Evolutionary conservation across 1,140 invertebrate genomes (phyloP), one percentile per base, ranked within the genome.

Genomic region (Pygmarrhopalites habei): DNA sequence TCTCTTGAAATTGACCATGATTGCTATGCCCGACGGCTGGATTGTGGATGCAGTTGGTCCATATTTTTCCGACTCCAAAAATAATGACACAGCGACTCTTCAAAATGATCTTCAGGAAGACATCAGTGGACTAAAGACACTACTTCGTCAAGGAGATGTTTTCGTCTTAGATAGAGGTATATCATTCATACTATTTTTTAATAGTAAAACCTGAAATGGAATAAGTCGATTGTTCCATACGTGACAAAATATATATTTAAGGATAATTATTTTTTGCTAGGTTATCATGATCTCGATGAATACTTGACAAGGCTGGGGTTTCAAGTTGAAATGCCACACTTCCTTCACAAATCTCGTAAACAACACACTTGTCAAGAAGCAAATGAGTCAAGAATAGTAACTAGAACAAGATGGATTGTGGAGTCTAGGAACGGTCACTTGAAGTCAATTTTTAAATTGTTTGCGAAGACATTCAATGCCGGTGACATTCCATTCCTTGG

Each of bases 51-150:
- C 64, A 21, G 43, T 60, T n/a, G 65, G 69, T 30, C 39, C 64
- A 35, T 72, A 68, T 53, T 72, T 49, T 35, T 64, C 64, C n/a
- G 61, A 70, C 28, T 21, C 28, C 23, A 41, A 35, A 28, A 67
- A 72, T 35, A 72, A 72, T 30, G 66, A 70, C 49, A 63, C 70
- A 1, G 41, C 47, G 3, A 47, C 29, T 0, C 17, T 62, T 2
- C 53, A 62, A 32, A 49, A 61, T 51, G 41, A 66, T 43, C 62
- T 68, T n/a, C 23, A 59, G 55, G 39, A 39, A n/a, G 60, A 69
- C 28, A 19, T 3, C 19, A 19, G 56, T 46, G 43, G 32, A 2
- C 30, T 71, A 39, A 56, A 35, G n/a, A 26, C 51, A 21, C 66
- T 63, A 58, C 57, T 71, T 2, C 4, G 14, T 29, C 47, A 23